Base-by-base conservation (phyloP, 1,140 invertebrate genomes). In the Rhyzopertha dominica region DNA sequence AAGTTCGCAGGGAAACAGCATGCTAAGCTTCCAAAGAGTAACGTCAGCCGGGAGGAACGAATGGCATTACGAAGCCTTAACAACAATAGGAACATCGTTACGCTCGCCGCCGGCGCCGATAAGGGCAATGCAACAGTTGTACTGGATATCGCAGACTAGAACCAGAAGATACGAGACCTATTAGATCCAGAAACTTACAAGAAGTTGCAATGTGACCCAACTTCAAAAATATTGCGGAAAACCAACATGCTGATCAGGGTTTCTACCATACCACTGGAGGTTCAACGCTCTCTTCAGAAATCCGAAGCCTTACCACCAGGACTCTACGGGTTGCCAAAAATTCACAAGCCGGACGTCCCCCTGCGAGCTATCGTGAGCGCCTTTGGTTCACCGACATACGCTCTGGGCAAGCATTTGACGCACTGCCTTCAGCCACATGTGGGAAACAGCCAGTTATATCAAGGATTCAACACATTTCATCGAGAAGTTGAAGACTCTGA, bases 71-170 rank as follows among this genome's bases (percentile, higher is more conserved):
- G 19, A 19, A 37, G 17, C 9, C 3, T 37, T 2, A 37, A 23
- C 13, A 23, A n/a, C 5, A 19, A 22, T 5, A 37, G 13, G 24
- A 3, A 23, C 20, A 37, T 37, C 35, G 16, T 32, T 32, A 23
- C 24, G 5, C 5, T 22, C 16, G 3, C 35, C n/a, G n/a, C n/a
- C n/a, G n/a, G n/a, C 20, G 35, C 35, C 20, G 35, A 37, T 19
- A 37, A 37, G 16, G 35, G 35, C 9, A 37, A 37, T 37, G 35
- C 35, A 8, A 37, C 35, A 8, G 18, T 19, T 18, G n/a, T n/a
- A n/a, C n/a, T n/a, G n/a, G n/a, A n/a, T n/a, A n/a, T n/a, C n/a
- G n/a, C n/a, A n/a, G n/a, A 20, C 14, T 37, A 37, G 5, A 23
- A 4, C 18, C 17, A 37, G 5, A 37, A 37, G 3, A 37, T 37